These are phyloP conservation scores for Drosophila villosipedis DNA, from an alignment of 2,888 invertebrate genomes.

Conservation along the genomic window DNA sequence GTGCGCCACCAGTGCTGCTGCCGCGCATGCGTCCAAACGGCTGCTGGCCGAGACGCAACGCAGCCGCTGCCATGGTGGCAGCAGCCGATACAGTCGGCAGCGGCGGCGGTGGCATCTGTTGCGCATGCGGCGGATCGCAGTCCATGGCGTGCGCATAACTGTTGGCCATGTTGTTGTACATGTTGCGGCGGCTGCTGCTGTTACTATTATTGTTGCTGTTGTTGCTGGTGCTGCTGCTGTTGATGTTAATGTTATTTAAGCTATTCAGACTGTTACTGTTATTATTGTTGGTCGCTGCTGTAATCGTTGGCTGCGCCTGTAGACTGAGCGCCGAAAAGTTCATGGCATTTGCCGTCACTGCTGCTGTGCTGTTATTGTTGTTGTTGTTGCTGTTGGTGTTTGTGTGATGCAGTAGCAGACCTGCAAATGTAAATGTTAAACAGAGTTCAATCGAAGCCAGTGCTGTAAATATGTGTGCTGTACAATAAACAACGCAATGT, in stretches of 20 bases:
- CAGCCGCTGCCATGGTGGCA: slow-evolving; percentile 40
- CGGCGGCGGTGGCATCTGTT: slow-evolving; percentile 73
- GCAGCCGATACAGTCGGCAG: slow-evolving; percentile 51
- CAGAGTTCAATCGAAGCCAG: slow-evolving; percentile 9
- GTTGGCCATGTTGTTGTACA: slow-evolving; percentile 50
- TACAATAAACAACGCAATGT: slow-evolving; percentile 10
- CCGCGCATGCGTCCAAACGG: slow-evolving; percentile 59
- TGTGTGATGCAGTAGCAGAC: slow-evolving; percentile 80
- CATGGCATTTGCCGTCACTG: slow-evolving; percentile 66
- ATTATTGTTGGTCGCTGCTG: slow-evolving; percentile 42
- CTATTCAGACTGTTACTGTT: slow-evolving; percentile 76
- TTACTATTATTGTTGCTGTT: slow-evolving; percentile 59
- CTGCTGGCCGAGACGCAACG: slow-evolving; percentile 39
- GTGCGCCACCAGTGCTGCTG: slow-evolving; percentile 29
- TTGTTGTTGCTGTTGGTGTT: slow-evolving; percentile 58
- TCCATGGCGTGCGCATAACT: slow-evolving; percentile 89
- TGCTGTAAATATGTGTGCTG: slow-evolving; percentile 1
- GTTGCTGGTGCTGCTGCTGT: slow-evolving; percentile 46
- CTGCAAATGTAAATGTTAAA: slow-evolving; percentile 60
- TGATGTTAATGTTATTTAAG: slow-evolving; percentile 63
- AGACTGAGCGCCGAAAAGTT: slow-evolving; percentile 71
- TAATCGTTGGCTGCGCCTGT: slow-evolving; percentile 49
- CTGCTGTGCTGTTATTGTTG: slow-evolving; percentile 49
- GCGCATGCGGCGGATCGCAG: slow-evolving; percentile 89
- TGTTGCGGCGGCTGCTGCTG: slow-evolving; percentile 59